These are phyloP conservation scores for Nymphicus hollandicus DNA, from an alignment of 2,113 vertebrate genomes.

Conservation along the genomic window DNA sequence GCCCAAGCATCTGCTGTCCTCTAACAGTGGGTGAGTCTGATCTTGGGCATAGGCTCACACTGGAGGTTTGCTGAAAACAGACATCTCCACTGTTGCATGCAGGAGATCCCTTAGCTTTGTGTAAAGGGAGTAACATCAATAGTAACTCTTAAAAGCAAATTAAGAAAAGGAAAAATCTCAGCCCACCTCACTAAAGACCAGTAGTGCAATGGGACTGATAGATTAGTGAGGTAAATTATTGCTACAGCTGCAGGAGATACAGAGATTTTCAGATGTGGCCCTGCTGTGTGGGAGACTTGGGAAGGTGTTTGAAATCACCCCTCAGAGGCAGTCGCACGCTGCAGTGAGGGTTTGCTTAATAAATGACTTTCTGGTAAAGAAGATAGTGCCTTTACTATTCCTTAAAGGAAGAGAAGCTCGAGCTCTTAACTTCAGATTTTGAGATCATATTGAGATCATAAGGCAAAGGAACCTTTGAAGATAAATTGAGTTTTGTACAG, in stretches of 20 bases:
- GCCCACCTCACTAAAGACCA: neutral
- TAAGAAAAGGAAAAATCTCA: neutral
- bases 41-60: neutral
- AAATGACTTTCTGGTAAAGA: neutral
- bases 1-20: neutral
- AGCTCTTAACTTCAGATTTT: neutral
- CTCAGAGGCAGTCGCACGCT: neutral
- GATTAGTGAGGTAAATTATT: neutral
- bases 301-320: neutral
- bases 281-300: neutral
- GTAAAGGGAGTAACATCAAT: neutral
- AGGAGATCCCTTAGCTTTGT: neutral
- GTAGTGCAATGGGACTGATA: neutral
- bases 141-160: neutral
- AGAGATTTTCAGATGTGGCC: neutral
- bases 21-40: neutral
- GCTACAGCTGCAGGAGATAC: neutral
- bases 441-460: neutral
- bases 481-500: neutral
- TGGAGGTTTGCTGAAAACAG: neutral
- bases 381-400: neutral
- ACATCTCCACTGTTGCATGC: neutral
- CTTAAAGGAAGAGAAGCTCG: neutral
- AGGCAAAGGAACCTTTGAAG: neutral
- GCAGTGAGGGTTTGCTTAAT: neutral